phyloP scores from a whole-genome alignment of 2,113 vertebrate genomes.

The Eubucco bourcierii region DNA sequence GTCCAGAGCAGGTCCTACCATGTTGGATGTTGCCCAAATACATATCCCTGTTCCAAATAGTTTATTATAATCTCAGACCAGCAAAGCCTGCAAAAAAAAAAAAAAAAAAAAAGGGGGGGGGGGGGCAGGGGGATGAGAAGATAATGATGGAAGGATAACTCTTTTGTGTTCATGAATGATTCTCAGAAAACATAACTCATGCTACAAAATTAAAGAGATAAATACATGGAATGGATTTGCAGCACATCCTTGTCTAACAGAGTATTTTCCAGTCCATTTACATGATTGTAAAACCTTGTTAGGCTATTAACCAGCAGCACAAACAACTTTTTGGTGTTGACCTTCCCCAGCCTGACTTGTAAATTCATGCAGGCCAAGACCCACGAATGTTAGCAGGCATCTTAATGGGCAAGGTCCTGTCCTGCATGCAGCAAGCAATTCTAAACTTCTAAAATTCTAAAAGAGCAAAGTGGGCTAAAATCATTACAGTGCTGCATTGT shows the following conservation, averaged over 20 bases:
- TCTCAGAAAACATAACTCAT: not conserved
- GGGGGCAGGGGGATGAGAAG: not conserved
- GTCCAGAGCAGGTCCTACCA: not conserved
- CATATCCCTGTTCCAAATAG: not conserved
- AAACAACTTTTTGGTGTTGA: not conserved
- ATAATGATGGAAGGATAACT: not conserved
- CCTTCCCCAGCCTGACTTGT: not conserved
- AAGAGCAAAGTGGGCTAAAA: rapidly evolving
- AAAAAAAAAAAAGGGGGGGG: too few relatives aligned
- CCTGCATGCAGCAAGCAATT: not conserved
- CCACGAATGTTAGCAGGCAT: rapidly evolving
- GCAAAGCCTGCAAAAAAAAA: not conserved
- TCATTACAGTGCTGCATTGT: not conserved
- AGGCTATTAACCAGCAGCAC: not conserved
- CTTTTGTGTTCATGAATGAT: not conserved
- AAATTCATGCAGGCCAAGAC: not conserved
- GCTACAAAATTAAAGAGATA: slow-evolving; percentile 4
- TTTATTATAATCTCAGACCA: not conserved
- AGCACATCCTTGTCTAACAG: not conserved
- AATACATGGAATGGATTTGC: not conserved
- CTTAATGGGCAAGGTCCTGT: not conserved
- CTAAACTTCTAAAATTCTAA: too few relatives aligned
- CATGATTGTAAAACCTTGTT: not conserved
- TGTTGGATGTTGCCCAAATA: not conserved
- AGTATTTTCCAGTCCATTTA: slow-evolving; percentile 1